Base-by-base conservation (phyloP, 2,113 vertebrate genomes). In the Dromaius novaehollandiae region DNA sequence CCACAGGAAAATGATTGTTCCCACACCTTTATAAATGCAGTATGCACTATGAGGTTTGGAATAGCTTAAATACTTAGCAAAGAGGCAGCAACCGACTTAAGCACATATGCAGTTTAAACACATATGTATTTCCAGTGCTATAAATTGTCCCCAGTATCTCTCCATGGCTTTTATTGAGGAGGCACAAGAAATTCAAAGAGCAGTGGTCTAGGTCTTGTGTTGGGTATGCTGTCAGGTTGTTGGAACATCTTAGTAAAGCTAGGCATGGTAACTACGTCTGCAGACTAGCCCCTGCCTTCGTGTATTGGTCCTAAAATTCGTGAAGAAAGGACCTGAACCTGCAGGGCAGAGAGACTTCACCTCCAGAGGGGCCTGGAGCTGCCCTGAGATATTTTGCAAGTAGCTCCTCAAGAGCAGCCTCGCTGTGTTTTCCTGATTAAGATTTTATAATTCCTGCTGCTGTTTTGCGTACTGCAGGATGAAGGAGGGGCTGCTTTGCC, bases 391-490 rank as follows among this genome's bases (percentile, higher is more conserved):
- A 24, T 84, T 92, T 76, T 82, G 56, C 53, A 58, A 38, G 65
- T 65, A 87, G 34, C 4, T 94, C 25, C 65, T 90, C 20, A n/a
- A 28, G n/a, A 71, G 46, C 21, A 93, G 21, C 46, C 70, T 93
- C 89, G 61, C 77, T 90, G 86, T 82, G 86, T 79, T 96, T 85
- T 88, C 61, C 61, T 93, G 90, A 86, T 90, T 82, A 89, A 82
- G 89, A 73, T 80, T 88, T 96, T 92, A 40, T 65, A 89, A 92
- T 90, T 93, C 55, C 70, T 61, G 78, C 88, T 83, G 42, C 86
- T 79, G 46, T 89, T 92, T 91, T 88, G 46, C 90, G 77, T 3
- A 1, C 56, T 79, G 88, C 56, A 22, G 61, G 44, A 50, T 0
- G 1, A 84, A 63, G 74, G 81, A 86, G 44, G 28, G 77, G 38